These are phyloP conservation scores for Atherinomorus stipes DNA, from an alignment of 2,113 vertebrate genomes.

Conservation along the genomic window DNA sequence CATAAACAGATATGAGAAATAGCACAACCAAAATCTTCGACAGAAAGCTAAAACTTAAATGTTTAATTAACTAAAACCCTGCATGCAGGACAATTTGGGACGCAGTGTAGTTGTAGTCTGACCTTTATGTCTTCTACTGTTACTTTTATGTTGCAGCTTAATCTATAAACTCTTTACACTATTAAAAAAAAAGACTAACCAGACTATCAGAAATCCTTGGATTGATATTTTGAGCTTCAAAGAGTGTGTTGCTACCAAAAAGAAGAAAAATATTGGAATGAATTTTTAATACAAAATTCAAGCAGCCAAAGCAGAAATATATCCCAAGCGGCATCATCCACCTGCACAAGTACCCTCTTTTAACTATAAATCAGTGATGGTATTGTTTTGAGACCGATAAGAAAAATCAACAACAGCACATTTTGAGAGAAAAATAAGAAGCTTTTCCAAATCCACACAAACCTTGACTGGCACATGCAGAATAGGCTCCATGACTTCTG, in stretches of 20 bases:
- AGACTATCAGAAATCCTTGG: no score
- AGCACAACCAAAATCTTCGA: no score
- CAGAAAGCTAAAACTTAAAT: no score
- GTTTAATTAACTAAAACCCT: no score
- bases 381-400: conserved; percentile 42
- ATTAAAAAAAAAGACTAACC: no score
- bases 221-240: no score
- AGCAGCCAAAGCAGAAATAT: conserved; percentile 6
- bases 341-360: background rate
- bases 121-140: background rate
- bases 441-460: conserved; percentile 75
- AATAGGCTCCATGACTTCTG: conserved; percentile 50
- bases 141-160: background rate
- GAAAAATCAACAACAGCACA: background rate
- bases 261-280: background rate
- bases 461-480: conserved; percentile 63
- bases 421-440: conserved; percentile 56
- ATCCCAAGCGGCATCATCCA: background rate
- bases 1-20: no score
- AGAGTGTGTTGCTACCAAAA: background rate
- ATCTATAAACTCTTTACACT: no score
- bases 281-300: background rate
- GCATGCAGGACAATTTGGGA: no score
- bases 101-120: no score
- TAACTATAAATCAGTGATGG: conserved; percentile 16